Evolutionary conservation across 2,113 vertebrate species (phyloP).

Genomic region (Elachura formosa): DNA sequence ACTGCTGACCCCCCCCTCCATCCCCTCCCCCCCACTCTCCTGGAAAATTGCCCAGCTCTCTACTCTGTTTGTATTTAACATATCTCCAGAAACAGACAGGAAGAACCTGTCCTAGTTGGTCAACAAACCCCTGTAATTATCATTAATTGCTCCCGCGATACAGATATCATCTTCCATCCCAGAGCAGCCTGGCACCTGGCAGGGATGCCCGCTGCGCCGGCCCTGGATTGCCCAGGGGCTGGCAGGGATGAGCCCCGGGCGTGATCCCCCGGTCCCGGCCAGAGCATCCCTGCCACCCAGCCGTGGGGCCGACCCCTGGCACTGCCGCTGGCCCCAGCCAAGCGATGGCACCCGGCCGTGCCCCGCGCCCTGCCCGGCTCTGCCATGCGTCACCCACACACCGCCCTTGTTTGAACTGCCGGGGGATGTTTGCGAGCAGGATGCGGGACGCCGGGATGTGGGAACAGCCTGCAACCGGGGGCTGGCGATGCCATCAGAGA

Average conservation of each 20-base stretch:
- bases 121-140: constrained; percentile 20
- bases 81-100: background rate
- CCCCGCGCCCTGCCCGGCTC: background rate
- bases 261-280: accelerated
- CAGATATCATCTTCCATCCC: background rate
- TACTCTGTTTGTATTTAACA: background rate
- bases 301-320: background rate
- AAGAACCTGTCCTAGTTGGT: constrained; percentile 56
- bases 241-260: background rate
- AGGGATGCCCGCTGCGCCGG: background rate
- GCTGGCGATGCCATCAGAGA: background rate
- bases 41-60: background rate
- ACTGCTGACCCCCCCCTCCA: background rate
- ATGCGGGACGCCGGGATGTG: background rate
- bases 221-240: accelerated
- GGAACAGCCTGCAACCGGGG: background rate
- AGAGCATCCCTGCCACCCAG: accelerated
- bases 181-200: background rate
- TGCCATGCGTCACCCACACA: background rate
- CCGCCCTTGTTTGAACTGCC: constrained; percentile 43
- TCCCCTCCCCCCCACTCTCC: accelerated
- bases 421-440: background rate
- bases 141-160: background rate
- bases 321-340: accelerated
- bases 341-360: background rate